Percentiles rank a stretch among this genome's conserved stretches.
Evolutionary conservation across 35 echinoderm and acorn worm species (phyloP).

Genomic region (Lytechinus pictus): DNA sequence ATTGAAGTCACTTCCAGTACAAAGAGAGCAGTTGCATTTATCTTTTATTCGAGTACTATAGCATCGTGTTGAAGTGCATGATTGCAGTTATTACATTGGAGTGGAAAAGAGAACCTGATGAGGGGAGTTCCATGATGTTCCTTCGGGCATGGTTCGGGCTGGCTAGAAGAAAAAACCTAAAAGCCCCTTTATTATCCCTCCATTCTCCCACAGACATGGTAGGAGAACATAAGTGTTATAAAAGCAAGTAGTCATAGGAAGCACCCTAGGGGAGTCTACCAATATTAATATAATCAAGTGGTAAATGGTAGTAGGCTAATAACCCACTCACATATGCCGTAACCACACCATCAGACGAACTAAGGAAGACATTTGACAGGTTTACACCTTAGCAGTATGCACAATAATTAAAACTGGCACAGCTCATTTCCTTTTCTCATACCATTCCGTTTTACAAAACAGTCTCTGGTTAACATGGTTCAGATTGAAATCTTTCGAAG

Average conservation of each 20-base stretch:
- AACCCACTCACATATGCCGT: constrained; percentile 9
- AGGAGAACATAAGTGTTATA: constrained; percentile 4
- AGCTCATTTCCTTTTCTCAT: background rate
- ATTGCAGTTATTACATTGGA: background rate
- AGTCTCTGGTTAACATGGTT: background rate
- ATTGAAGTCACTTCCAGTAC: too few species aligned
- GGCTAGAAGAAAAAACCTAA: background rate
- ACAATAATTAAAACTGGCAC: background rate
- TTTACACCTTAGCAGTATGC: constrained; percentile 18
- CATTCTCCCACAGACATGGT: background rate
- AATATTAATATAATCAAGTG: constrained; percentile 15
- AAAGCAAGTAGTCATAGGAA: background rate
- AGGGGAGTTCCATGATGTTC: background rate
- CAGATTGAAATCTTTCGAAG: background rate
- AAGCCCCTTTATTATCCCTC: background rate
- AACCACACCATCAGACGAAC: background rate
- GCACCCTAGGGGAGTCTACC: background rate
- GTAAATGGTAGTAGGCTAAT: constrained; percentile 1
- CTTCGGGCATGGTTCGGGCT: background rate
- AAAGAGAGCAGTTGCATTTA: too few species aligned
- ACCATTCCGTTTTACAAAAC: background rate
- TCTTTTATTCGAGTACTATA: background rate
- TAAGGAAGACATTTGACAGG: background rate
- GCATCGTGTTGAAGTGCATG: background rate
- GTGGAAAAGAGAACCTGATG: background rate